Evolutionary conservation across 92 coral and sea anemone species (phyloP).

Genomic region (Chrysogorgia sp.): DNA sequence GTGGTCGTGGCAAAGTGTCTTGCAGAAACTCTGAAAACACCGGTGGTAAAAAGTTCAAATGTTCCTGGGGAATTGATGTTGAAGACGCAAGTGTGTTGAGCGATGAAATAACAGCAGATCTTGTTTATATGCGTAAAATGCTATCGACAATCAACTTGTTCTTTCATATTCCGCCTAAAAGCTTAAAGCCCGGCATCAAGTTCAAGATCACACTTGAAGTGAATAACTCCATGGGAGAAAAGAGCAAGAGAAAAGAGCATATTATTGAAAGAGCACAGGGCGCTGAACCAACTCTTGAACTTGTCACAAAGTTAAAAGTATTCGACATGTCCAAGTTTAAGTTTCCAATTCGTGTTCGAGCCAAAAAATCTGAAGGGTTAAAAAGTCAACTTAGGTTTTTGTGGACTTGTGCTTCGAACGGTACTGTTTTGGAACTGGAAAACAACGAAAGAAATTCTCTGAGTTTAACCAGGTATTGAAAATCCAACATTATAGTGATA

Average conservation of each 20-base stretch:
- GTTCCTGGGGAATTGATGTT: slow-evolving; percentile 1
- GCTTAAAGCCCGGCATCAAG: not conserved
- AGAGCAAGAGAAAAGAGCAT: not conserved
- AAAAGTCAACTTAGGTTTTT: not conserved
- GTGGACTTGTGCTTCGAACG: not conserved
- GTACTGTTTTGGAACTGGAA: not conserved
- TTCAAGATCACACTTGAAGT: not conserved
- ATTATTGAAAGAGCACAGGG: not conserved
- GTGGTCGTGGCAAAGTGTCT: not conserved
- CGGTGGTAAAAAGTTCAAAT: not conserved
- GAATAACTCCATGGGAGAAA: not conserved
- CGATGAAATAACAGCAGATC: not conserved
- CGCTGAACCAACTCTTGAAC: not conserved
- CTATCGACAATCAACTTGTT: not conserved
- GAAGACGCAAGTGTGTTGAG: not conserved
- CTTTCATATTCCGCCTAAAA: not conserved
- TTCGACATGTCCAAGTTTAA: not conserved
- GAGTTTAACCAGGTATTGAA: not conserved
- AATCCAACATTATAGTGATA: not conserved
- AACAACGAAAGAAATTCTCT: not conserved
- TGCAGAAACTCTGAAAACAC: slow-evolving; percentile 8
- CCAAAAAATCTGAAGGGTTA: not conserved
- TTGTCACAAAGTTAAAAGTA: not conserved
- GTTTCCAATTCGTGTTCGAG: not conserved
- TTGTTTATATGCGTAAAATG: not conserved